phyloP scores from a whole-genome alignment of 2,113 vertebrate species.

The Percina caprodes region DNA sequence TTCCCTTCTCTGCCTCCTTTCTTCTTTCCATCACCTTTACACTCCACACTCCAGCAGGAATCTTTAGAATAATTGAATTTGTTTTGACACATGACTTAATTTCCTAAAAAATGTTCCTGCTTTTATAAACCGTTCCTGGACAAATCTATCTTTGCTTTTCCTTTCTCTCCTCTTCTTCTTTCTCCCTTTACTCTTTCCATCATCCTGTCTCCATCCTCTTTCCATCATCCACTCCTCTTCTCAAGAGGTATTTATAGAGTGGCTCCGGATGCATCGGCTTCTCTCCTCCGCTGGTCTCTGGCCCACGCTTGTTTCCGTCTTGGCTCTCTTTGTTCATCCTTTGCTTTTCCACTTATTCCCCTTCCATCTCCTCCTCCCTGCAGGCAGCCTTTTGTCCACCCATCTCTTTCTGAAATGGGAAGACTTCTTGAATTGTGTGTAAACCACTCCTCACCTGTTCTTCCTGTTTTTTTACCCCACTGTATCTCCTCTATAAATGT shows the following conservation, averaged over 20 bases:
- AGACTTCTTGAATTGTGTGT: constrained; percentile 27
- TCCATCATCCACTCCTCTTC: constrained; percentile 61
- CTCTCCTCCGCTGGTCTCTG: constrained; percentile 58
- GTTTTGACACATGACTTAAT: neutral
- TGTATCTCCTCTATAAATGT: constrained; percentile 10
- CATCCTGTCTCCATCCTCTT: constrained; percentile 60
- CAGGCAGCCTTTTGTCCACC: constrained; percentile 46
- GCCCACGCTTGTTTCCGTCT: constrained; percentile 69
- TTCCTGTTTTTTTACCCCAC: constrained; percentile 33
- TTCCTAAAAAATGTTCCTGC: constrained; percentile 2
- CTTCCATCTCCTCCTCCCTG: constrained; percentile 31
- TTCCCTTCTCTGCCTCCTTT: neutral
- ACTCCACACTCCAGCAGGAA: neutral
- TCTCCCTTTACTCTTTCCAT: constrained; percentile 52
- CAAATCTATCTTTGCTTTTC: constrained; percentile 21
- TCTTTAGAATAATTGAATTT: neutral
- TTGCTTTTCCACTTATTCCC: constrained; percentile 50
- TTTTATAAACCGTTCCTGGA: constrained; percentile 14
- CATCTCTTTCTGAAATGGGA: constrained; percentile 30
- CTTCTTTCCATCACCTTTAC: neutral
- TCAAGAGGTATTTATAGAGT: constrained; percentile 76
- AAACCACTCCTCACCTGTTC: constrained; percentile 19
- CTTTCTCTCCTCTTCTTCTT: constrained; percentile 5
- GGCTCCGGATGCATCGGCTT: constrained; percentile 66
- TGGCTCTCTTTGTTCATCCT: constrained; percentile 62